Percentiles rank a stretch among this genome's conserved stretches.
Conservation (phyloP, 2,888 invertebrate genomes). For the Chaetogeoica ovagalla region DNA sequence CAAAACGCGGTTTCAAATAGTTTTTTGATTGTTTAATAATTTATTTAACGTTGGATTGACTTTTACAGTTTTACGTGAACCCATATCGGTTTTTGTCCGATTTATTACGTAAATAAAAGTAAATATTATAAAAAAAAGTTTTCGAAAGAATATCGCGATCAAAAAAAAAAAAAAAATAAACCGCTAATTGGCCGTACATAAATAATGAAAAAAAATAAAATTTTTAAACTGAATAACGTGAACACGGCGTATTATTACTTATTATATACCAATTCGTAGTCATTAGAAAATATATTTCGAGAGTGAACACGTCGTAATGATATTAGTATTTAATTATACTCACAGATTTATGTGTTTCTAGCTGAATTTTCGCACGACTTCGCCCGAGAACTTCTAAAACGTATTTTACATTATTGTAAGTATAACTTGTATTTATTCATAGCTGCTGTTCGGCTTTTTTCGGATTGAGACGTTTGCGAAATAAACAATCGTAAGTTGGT, state of each 20-base stretch:
- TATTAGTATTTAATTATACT: no score
- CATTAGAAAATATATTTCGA: slow-evolving; percentile 4
- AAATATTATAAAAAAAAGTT: background rate
- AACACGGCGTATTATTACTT: background rate
- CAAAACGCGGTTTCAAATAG: no score
- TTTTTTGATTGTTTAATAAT: background rate
- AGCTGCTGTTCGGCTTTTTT: no score
- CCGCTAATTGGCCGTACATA: slow-evolving; percentile 32
- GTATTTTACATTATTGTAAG: no score
- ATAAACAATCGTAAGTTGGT: no score
- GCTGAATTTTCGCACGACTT: no score
- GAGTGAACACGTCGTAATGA: background rate
- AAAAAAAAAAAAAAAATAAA: background rate
- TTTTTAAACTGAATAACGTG: background rate
- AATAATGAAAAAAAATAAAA: background rate
- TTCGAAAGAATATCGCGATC: background rate
- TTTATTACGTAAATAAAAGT: slow-evolving; percentile 1
- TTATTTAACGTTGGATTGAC: background rate
- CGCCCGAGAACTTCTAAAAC: no score
- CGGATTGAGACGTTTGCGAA: no score
- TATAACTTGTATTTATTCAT: no score
- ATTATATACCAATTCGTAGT: background rate
- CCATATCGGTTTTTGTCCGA: slow-evolving; percentile 4
- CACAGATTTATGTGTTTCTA: no score
- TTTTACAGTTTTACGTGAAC: background rate